Evolutionary conservation across 1,140 invertebrate genomes (phyloP), one percentile per base, ranked within the genome.

Genomic region (Ctenoplectra terminalis): DNA sequence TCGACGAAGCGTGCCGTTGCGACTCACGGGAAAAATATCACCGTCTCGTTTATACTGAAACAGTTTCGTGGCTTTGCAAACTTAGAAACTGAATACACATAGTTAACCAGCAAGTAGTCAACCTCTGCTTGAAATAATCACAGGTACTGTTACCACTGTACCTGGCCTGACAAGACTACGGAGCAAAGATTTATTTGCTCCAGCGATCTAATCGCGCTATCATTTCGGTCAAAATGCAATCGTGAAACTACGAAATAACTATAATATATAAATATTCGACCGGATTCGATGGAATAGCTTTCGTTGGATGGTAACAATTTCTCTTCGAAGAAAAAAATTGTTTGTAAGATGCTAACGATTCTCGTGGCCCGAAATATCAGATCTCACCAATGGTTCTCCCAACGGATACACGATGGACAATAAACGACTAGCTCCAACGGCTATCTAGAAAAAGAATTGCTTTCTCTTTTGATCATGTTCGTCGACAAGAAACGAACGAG

Each of bases 101-200:
- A 40, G 37, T 63, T 40, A 40, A 40, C 20, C 31, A 61, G 58
- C 77, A 63, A 60, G 71, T 67, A 71, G 82, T 84, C 81, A 70
- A 84, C 73, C 69, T 83, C 76, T 91, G 81, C 87, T 89, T 75
- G 91, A 92, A 91, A 92, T 92, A 91, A 91, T 90, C 70, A 60
- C 56, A 61, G 75, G 75, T 90, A 92, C 90, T 89, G 90, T 92
- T 92, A 91, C 66, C 50, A 17, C 9, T 31, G 2, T 13, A 4
- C 40, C 9, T 20, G 17, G 6, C 67, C 50, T 34, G 43, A 34
- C 72, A 66, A 46, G 9, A 13, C 29, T 20, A n/a, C 34, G 26
- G 58, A n/a, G 8, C 40, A 34, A n/a, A 26, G 37, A 63, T 74
- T 63, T 74, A 74, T 50, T 31, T 17, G 17, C 37, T 31, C 5